Percentiles rank a stretch among this genome's conserved stretches.
Conservation (phyloP, 2,113 vertebrate genomes). For the Ceuthmochares aereus region DNA sequence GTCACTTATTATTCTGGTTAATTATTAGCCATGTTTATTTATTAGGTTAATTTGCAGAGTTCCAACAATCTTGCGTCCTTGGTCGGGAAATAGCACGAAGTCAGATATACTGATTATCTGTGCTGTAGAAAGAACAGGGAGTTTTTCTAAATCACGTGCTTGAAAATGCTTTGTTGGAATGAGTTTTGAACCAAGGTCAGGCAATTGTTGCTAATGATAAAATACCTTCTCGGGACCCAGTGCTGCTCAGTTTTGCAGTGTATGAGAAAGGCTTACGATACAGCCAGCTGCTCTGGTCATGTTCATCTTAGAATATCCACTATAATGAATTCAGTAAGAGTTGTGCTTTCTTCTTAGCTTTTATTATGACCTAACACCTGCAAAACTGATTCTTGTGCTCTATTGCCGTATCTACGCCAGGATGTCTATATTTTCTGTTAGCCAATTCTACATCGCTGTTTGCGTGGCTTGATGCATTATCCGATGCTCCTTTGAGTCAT, state of each 20-base stretch:
- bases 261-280: background rate
- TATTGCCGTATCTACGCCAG: background rate
- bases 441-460: background rate
- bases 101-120: background rate
- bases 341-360: background rate
- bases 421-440: background rate
- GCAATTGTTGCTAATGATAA: background rate
- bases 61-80: background rate
- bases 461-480: background rate
- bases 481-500: background rate
- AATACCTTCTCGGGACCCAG: background rate
- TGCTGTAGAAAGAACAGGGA: background rate
- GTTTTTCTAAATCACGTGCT: background rate
- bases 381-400: background rate
- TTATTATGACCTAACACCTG: background rate
- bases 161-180: background rate
- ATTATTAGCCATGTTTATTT: constrained; percentile 47
- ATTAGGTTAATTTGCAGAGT: constrained; percentile 34
- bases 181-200: background rate
- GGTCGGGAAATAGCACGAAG: background rate
- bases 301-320: background rate
- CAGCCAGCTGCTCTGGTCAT: background rate
- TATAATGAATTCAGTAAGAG: background rate
- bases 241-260: background rate
- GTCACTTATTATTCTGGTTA: constrained; percentile 66